Percentiles rank a stretch among this genome's conserved stretches.
Evolutionary conservation across 1,140 invertebrate species (phyloP).

Genomic region (Ceratosolen fusciceps): DNA sequence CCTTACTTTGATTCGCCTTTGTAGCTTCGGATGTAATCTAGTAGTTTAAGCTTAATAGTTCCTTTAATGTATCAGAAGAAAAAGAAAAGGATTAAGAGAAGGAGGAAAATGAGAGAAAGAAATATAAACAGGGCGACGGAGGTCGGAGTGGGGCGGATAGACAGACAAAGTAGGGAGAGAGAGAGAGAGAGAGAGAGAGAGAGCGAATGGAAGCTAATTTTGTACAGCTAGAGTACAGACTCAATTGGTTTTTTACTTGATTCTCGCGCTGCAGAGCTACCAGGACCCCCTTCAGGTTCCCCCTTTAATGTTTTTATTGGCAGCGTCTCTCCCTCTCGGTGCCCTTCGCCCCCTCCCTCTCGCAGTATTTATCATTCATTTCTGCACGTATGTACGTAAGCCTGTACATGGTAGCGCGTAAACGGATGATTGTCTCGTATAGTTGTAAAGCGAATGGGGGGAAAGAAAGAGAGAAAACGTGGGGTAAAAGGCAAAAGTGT

Average conservation of each 20-base stretch:
- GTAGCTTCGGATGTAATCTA: neutral
- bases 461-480: neutral
- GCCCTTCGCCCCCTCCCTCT: conserved; percentile 29
- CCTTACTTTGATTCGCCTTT: conserved; percentile 22
- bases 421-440: neutral
- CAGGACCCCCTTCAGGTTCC: conserved; percentile 51
- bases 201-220: neutral
- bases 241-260: conserved; percentile 70
- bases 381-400: neutral
- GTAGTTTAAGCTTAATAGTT: neutral
- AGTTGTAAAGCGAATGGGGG: conserved; percentile 13
- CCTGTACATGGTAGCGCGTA: neutral
- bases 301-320: neutral
- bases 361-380: conserved; percentile 36
- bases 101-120: neutral
- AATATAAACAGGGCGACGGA: conserved; percentile 9
- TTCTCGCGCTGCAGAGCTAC: conserved; percentile 45
- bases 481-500: neutral
- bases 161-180: conserved; percentile 19
- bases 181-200: neutral
- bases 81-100: no score
- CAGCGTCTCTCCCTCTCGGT: conserved; percentile 5
- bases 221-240: conserved; percentile 58
- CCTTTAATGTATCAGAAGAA: neutral
- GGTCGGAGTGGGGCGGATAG: conserved; percentile 31